phyloP scores from a whole-genome alignment of 2,888 invertebrate genomes.

The Hipparchia sbordonii region DNA sequence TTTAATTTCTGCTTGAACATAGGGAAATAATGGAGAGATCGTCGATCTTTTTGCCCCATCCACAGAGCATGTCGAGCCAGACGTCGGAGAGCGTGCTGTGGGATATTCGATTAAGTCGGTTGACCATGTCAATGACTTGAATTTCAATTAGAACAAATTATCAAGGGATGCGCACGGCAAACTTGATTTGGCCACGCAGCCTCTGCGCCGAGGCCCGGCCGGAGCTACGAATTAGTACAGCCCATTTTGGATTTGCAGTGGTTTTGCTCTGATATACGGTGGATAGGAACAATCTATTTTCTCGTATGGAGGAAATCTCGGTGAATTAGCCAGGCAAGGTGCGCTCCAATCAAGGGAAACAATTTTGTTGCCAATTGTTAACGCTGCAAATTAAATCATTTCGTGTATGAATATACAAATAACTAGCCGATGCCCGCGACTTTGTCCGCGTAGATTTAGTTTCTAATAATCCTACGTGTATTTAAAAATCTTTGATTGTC shows the following conservation, averaged over 20 bases:
- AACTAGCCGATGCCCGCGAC: too few relatives aligned
- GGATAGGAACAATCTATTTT: conserved; percentile 47
- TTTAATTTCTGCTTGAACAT: too few relatives aligned
- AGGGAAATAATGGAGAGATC: not conserved
- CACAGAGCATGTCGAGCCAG: conserved; percentile 33
- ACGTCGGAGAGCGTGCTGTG: conserved; percentile 54
- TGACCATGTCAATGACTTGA: conserved; percentile 85
- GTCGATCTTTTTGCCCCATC: conserved; percentile 20
- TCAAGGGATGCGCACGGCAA: conserved; percentile 79
- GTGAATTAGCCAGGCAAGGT: conserved; percentile 40
- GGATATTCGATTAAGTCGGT: conserved; percentile 82
- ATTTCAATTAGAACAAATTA: conserved; percentile 87
- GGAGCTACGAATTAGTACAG: conserved; percentile 46
- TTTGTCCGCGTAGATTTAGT: too few relatives aligned
- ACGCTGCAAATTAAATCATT: not conserved
- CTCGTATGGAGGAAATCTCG: conserved; percentile 40
- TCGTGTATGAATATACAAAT: not conserved
- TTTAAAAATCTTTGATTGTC: too few relatives aligned
- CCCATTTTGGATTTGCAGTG: conserved; percentile 44
- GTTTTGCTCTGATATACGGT: conserved; percentile 45
- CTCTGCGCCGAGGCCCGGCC: conserved; percentile 48
- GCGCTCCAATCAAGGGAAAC: conserved; percentile 28
- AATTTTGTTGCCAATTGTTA: conserved; percentile 11
- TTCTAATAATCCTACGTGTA: too few relatives aligned
- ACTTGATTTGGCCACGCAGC: conserved; percentile 77